Conservation (phyloP, 2,888 invertebrate species). For the Chrysotoxum bicinctum region DNA sequence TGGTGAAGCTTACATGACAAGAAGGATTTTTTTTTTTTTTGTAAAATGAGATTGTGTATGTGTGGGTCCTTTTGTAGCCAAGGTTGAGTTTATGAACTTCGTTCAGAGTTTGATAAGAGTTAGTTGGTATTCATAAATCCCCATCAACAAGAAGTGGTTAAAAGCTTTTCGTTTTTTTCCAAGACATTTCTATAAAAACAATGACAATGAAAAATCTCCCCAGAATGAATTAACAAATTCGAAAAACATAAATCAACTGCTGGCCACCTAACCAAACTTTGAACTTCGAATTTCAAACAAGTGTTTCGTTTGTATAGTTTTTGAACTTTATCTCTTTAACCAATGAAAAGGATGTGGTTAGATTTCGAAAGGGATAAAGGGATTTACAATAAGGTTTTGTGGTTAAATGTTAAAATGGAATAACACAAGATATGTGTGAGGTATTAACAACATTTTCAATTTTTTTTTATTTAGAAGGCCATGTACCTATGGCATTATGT, state of each 20-base stretch:
- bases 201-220: constrained; percentile 2
- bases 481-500: too few species aligned
- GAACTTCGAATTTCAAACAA: too few species aligned
- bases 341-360: too few species aligned
- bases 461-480: too few species aligned
- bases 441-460: too few species aligned
- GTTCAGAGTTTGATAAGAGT: neutral
- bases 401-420: too few species aligned
- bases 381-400: too few species aligned
- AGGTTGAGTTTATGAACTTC: constrained; percentile 8
- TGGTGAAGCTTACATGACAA: neutral
- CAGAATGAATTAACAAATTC: neutral
- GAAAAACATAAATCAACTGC: neutral
- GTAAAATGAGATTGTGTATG: neutral
- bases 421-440: too few species aligned
- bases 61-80: neutral
- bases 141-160: constrained; percentile 1
- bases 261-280: neutral
- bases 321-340: too few species aligned
- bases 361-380: too few species aligned
- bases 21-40: neutral
- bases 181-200: neutral
- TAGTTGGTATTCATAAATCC: neutral
- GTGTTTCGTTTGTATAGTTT: too few species aligned
- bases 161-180: neutral